phyloP scores from a whole-genome alignment of 2,797 vertebrate species.

The Sternarchorhynchus goeldii region DNA sequence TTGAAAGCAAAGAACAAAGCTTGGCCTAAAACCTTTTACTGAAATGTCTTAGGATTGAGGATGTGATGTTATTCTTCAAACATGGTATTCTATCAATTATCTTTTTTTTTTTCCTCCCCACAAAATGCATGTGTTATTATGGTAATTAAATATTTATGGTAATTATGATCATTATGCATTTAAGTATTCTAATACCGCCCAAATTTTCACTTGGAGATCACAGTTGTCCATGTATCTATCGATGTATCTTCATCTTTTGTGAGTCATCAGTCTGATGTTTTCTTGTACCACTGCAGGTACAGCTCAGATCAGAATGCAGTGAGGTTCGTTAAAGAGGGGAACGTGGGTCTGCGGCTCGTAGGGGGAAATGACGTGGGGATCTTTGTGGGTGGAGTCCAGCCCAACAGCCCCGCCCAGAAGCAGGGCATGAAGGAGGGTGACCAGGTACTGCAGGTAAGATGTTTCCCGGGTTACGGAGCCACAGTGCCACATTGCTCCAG shows the following conservation, averaged over 20 bases:
- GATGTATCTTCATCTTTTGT: neutral
- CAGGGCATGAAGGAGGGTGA: conserved; percentile 90
- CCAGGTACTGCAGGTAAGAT: conserved; percentile 90
- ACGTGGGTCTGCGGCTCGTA: conserved; percentile 85
- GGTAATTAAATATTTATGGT: no score
- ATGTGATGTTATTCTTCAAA: no score
- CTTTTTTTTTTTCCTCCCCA: no score
- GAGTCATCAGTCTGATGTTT: neutral
- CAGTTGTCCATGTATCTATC: neutral
- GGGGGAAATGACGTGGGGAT: conserved; percentile 95
- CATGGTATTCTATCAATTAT: no score
- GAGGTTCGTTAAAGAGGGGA: conserved; percentile 84
- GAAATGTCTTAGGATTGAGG: no score
- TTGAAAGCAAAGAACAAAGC: no score
- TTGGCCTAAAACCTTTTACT: neutral
- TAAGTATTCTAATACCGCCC: no score
- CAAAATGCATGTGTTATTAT: no score
- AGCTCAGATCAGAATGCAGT: conserved; percentile 78
- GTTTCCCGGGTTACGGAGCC: neutral
- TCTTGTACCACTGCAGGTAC: conserved; percentile 71
- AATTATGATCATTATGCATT: no score
- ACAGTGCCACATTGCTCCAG: neutral
- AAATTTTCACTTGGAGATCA: no score
- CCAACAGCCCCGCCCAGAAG: conserved; percentile 83
- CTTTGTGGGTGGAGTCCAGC: conserved; percentile 91